Evolutionary conservation across 2,113 vertebrate genomes (phyloP).

Genomic region (Hippocampus comes): DNA sequence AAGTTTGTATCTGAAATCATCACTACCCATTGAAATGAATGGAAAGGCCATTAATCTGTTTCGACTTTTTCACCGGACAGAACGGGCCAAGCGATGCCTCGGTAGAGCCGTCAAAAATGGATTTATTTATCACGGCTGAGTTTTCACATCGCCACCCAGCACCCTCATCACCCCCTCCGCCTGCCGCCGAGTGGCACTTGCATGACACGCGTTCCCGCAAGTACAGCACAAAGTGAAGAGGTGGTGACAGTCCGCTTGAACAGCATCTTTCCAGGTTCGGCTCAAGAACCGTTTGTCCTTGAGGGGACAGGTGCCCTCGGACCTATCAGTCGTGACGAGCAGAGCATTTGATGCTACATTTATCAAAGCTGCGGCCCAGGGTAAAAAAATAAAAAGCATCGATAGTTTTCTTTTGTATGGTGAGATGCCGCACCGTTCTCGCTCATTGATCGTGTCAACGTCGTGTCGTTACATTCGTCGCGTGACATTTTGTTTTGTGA

Average conservation of each 20-base stretch:
- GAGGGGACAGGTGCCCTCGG: constrained; percentile 57
- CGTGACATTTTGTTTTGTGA: too few species aligned
- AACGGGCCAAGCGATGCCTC: too few species aligned
- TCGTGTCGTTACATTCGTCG: not conserved
- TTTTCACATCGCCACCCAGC: not conserved
- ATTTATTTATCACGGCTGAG: not conserved
- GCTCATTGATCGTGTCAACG: not conserved
- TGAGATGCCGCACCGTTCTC: not conserved
- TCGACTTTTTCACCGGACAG: not conserved
- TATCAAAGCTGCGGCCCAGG: constrained; percentile 19
- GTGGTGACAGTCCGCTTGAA: constrained; percentile 49
- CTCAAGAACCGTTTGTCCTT: constrained; percentile 47
- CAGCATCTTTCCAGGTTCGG: constrained; percentile 47
- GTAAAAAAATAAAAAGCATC: not conserved
- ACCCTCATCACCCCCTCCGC: too few species aligned
- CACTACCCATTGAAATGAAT: not conserved
- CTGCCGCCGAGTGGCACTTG: not conserved
- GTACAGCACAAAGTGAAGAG: not conserved
- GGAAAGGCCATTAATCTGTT: not conserved
- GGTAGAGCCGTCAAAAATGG: not conserved
- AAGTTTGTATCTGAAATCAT: not conserved
- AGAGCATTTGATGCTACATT: constrained; percentile 27
- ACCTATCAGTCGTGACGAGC: constrained; percentile 47
- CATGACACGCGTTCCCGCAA: not conserved
- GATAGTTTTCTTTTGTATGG: not conserved